Evolutionary conservation across 2,888 invertebrate species (phyloP).

Genomic region (Quadroppia sp.): DNA sequence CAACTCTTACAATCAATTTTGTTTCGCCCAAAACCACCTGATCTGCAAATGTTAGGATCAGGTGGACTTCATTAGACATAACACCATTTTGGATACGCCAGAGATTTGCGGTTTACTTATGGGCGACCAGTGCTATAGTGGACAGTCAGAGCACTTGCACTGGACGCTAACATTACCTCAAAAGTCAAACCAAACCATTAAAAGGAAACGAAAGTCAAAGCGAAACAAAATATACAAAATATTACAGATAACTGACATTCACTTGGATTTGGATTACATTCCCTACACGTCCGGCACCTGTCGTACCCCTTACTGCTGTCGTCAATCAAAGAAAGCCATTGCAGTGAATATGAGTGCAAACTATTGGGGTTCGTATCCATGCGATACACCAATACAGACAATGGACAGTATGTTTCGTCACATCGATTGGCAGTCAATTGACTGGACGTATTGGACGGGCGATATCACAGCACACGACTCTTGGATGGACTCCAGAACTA

Average conservation of each 20-base stretch:
- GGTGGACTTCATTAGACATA: not conserved
- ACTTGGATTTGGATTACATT: slow-evolving; percentile 87
- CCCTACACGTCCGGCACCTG: slow-evolving; percentile 68
- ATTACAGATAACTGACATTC: slow-evolving; percentile 92
- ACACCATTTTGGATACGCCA: not conserved
- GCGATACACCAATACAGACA: slow-evolving; percentile 87
- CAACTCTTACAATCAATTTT: too few relatives aligned
- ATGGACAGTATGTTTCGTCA: slow-evolving; percentile 79
- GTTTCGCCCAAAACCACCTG: too few relatives aligned
- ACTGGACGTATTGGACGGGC: slow-evolving; percentile 58
- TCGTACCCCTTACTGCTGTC: slow-evolving; percentile 87
- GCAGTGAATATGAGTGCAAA: slow-evolving; percentile 77
- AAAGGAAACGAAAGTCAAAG: too few relatives aligned
- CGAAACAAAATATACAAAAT: slow-evolving; percentile 12
- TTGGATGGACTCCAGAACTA: slow-evolving; percentile 43
- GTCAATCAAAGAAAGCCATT: slow-evolving; percentile 66
- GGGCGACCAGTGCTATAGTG: slow-evolving; percentile 16
- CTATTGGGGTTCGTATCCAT: slow-evolving; percentile 92
- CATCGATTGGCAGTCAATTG: slow-evolving; percentile 23
- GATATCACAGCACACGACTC: slow-evolving; percentile 56
- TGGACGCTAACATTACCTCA: not conserved
- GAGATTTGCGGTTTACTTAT: slow-evolving; percentile 6
- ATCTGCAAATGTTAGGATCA: not conserved
- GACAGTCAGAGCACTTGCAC: not conserved
- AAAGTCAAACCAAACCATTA: not conserved